Base-by-base conservation (phyloP, 2,888 invertebrate species). In the Drosophila maculinotata region DNA sequence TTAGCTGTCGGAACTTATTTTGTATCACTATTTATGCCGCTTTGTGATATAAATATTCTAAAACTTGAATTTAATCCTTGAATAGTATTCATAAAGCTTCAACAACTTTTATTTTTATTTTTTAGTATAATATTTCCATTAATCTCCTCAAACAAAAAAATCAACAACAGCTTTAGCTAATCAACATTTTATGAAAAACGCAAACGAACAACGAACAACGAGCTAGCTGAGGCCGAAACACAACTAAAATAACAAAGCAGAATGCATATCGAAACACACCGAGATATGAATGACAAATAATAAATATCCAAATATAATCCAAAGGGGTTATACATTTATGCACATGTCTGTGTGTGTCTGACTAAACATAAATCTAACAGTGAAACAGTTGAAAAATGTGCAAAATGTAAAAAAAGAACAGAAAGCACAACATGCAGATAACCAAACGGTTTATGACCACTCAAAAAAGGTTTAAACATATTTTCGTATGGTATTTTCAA, bases 401-500 rank as follows among this genome's bases (percentile, higher is more conserved):
- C 20, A 51, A 59, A 59, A 52, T 47, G 52, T 59, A 31, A 15
- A 38, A 31, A 48, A 28, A 8, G 10, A 47, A 28, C 9, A 12
- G 38, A 58, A n/a, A 38, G 26, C 35, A 38, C 31, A 39, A 14
- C 47, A 52, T 41, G 51, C 38, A 53, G 66, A 79, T 77, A 78
- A 69, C 56, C 69, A 63, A 79, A 60, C 78, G 79, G 64, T 71
- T 82, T 80, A 86, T 67, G 83, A 60, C 60, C 80, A 68, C 67
- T 83, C 79, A 65, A 69, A 76, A 67, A 65, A 59, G 77, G 84
- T 57, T 66, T 81, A 68, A 74, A 69, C 63, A 67, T 76, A 77
- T 66, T 78, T 69, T 51, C 62, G 35, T 45, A 59, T 41, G 59
- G 75, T 48, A 64, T 63, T 52, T 54, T 51, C 52, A 39, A 58